These are phyloP conservation scores for Lates japonicus DNA, from an alignment of 2,797 vertebrate species.

Conservation along the genomic window DNA sequence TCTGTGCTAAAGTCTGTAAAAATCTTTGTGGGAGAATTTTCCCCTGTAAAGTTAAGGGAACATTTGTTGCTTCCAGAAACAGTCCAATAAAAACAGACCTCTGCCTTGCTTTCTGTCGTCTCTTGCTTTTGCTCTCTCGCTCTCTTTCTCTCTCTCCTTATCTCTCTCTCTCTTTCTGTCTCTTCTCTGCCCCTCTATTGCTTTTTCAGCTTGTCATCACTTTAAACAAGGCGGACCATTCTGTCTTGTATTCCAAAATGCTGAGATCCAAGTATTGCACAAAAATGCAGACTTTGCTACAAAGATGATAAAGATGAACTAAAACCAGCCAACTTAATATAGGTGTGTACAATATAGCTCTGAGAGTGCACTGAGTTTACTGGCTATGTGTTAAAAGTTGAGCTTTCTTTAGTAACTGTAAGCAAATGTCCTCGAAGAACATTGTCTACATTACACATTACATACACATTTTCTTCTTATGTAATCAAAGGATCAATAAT, in stretches of 20 bases:
- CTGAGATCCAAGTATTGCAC: conserved; percentile 11
- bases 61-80: conserved; percentile 79
- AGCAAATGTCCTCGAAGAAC: not conserved
- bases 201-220: conserved; percentile 60
- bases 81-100: conserved; percentile 78
- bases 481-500: not conserved
- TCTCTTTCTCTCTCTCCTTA: conserved; percentile 11
- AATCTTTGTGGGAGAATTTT: conserved; percentile 71
- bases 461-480: not conserved
- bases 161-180: conserved; percentile 20
- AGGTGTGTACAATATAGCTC: not conserved
- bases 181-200: conserved; percentile 12
- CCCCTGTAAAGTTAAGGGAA: conserved; percentile 71
- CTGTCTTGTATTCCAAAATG: conserved; percentile 32
- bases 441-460: not conserved
- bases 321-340: not conserved
- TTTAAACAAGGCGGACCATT: conserved; percentile 42
- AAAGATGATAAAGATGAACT: not conserved
- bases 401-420: not conserved
- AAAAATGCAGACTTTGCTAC: conserved; percentile 19
- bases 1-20: conserved; percentile 53
- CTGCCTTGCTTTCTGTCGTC: conserved; percentile 56
- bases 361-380: not conserved
- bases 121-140: conserved; percentile 30
- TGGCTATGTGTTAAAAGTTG: not conserved